Conservation (phyloP, 2,797 vertebrate species). For the Stomatorhinus walkeri region DNA sequence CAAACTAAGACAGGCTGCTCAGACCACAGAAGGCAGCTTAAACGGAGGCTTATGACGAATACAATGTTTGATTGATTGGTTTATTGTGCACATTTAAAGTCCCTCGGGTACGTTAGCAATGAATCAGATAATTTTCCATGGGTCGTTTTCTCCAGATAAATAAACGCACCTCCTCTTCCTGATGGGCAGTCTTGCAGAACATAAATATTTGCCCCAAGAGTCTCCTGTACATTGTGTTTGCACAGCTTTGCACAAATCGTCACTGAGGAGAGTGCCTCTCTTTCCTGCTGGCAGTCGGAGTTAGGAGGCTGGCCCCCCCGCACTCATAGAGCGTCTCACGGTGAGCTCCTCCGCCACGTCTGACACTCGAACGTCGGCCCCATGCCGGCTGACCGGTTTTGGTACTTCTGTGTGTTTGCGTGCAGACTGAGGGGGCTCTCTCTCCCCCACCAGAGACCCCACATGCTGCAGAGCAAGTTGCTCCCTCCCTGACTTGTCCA, state of each 20-base stretch:
- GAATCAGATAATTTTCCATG: constrained; percentile 1
- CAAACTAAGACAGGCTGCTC: not conserved
- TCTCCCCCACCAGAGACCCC: not conserved
- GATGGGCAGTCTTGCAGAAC: constrained; percentile 1
- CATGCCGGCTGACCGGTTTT: not conserved
- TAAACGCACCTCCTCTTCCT: constrained; percentile 15
- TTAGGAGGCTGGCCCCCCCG: not conserved
- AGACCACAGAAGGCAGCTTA: not conserved
- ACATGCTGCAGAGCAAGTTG: not conserved
- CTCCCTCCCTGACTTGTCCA: not conserved
- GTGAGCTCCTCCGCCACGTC: not conserved
- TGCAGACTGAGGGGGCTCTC: not conserved
- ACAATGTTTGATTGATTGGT: not conserved
- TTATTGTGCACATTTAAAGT: not conserved
- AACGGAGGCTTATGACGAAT: not conserved
- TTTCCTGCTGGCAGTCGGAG: not conserved
- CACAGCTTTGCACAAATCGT: constrained; percentile 38
- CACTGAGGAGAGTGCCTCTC: not conserved
- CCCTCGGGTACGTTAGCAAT: not conserved
- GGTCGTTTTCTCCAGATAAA: not conserved
- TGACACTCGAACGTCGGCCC: not conserved
- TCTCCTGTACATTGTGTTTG: constrained; percentile 40
- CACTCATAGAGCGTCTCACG: not conserved
- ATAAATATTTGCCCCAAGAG: constrained; percentile 48
- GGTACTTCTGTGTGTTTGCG: not conserved